Conservation (phyloP, 2,888 invertebrate species). For the Serripes groenlandicus region DNA sequence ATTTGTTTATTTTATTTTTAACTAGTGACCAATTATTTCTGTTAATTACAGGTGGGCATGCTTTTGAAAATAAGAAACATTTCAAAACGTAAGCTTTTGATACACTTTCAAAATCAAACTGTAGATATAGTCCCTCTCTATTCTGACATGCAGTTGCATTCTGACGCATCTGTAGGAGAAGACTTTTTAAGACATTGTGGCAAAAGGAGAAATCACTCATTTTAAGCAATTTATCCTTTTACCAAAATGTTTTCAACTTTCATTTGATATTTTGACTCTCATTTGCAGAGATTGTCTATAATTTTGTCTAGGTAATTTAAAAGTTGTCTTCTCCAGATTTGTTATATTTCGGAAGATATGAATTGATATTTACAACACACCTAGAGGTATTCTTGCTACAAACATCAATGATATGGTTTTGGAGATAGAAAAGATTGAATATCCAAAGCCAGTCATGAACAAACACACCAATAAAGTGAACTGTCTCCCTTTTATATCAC, state of each 20-base stretch:
- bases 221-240: neutral
- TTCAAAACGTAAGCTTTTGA: too few relatives aligned
- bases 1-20: too few relatives aligned
- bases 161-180: neutral
- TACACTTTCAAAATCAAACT: too few relatives aligned
- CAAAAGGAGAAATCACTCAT: neutral
- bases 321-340: neutral
- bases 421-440: slow-evolving; percentile 80
- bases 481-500: slow-evolving; percentile 83
- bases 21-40: too few relatives aligned
- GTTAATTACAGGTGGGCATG: too few relatives aligned
- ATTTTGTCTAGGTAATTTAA: neutral
- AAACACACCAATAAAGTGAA: slow-evolving; percentile 81
- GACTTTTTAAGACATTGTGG: neutral
- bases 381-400: slow-evolving; percentile 80
- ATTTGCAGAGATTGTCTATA: too few relatives aligned
- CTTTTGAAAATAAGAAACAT: too few relatives aligned
- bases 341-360: neutral
- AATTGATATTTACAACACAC: slow-evolving; percentile 54
- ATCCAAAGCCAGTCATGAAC: slow-evolving; percentile 80
- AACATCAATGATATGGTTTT: slow-evolving; percentile 78
- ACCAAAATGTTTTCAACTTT: neutral
- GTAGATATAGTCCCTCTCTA: too few relatives aligned
- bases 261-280: too few relatives aligned
- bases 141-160: too few relatives aligned